A percentile compares a stretch with the other conserved stretches of the same genome.
phyloP scores from a whole-genome alignment of 2,797 vertebrate species.

The Vireo griseus region DNA sequence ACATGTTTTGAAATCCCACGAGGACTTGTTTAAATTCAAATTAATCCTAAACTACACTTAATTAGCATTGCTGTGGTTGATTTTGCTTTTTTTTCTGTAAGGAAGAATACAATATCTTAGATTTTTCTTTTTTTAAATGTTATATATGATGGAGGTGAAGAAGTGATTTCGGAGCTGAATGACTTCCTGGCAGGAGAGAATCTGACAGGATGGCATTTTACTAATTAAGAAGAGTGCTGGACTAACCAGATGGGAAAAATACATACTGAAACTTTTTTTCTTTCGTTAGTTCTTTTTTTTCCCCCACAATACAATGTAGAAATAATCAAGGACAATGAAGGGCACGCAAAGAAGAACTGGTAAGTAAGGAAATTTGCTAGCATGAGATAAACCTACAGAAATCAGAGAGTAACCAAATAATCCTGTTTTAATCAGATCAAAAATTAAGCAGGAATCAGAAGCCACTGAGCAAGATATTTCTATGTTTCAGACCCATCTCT shows the following conservation, averaged over 20 bases:
- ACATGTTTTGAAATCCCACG: constrained; percentile 61
- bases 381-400: constrained; percentile 7
- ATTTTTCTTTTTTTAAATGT: constrained; percentile 69
- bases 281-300: not conserved
- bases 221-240: constrained; percentile 76
- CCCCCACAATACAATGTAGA: constrained; percentile 59
- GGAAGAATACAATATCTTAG: constrained; percentile 66
- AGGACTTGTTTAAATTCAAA: constrained; percentile 69
- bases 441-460: not conserved
- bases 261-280: constrained; percentile 65
- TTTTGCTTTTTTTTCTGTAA: constrained; percentile 56
- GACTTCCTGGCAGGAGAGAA: constrained; percentile 74
- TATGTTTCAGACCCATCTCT: not conserved
- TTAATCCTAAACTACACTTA: constrained; percentile 68
- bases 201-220: constrained; percentile 73
- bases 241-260: constrained; percentile 74
- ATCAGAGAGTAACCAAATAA: not conserved
- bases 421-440: not conserved
- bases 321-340: constrained; percentile 63
- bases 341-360: not conserved
- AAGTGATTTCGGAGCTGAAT: constrained; percentile 75
- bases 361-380: constrained; percentile 13
- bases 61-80: constrained; percentile 57
- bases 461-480: not conserved
- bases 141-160: constrained; percentile 73